These are phyloP conservation scores for Tiaroga cobitis DNA, from an alignment of 2,797 vertebrate genomes.

Conservation along the genomic window DNA sequence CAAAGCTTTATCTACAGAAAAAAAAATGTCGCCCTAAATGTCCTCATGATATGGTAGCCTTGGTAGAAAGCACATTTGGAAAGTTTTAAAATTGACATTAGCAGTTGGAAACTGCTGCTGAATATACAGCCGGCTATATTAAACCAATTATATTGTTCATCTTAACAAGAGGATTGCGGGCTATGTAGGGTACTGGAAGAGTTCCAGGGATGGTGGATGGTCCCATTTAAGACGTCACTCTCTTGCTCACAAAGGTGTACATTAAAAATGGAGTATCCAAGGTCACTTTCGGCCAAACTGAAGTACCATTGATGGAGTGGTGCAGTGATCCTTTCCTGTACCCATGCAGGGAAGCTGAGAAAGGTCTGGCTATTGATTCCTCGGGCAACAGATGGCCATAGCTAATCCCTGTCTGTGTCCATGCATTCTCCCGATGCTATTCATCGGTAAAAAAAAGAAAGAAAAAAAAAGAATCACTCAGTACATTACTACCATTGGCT, in stretches of 20 bases:
- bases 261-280: constrained; percentile 23
- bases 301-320: constrained; percentile 18
- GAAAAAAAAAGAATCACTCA: too few species aligned
- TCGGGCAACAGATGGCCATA: constrained; percentile 48
- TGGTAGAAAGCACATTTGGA: not conserved
- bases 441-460: constrained; percentile 18
- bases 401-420: constrained; percentile 52
- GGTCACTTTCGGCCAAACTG: constrained; percentile 37
- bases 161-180: not conserved
- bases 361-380: constrained; percentile 52
- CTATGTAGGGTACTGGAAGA: not conserved
- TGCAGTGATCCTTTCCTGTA: constrained; percentile 47
- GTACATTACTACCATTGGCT: too few species aligned
- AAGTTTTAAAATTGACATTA: not conserved
- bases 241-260: constrained; percentile 13
- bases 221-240: not conserved
- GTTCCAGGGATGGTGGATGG: not conserved
- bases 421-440: constrained; percentile 13
- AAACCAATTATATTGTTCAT: constrained; percentile 7
- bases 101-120: not conserved
- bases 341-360: constrained; percentile 46
- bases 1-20: not conserved
- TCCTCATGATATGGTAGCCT: not conserved
- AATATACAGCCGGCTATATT: not conserved
- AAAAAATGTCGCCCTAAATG: not conserved